Conservation (phyloP, 2,888 invertebrate species). For the Eudemis profundana region DNA sequence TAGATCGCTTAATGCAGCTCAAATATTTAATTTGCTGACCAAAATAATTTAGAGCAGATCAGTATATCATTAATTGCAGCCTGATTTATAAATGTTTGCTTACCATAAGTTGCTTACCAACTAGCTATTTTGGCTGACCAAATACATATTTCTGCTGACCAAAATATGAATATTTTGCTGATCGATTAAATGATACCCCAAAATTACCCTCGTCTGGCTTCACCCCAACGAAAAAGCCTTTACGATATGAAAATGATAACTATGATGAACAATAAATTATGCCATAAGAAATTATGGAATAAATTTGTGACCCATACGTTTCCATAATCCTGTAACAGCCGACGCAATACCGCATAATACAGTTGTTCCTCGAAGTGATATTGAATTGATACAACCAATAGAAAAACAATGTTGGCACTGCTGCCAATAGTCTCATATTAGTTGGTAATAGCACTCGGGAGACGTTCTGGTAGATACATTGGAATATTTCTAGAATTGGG, state of each 20-base stretch:
- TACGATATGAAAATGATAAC: not conserved
- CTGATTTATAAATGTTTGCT: too few relatives aligned
- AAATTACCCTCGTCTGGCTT: too few relatives aligned
- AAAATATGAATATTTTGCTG: too few relatives aligned
- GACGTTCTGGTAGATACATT: conserved; percentile 8
- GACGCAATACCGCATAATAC: not conserved
- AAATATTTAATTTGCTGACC: too few relatives aligned
- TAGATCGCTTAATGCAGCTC: too few relatives aligned
- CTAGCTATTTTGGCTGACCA: too few relatives aligned
- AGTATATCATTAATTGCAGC: too few relatives aligned
- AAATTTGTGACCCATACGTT: not conserved
- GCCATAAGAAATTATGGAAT: not conserved
- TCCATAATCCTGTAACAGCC: not conserved
- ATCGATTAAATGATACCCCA: too few relatives aligned
- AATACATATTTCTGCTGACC: too few relatives aligned
- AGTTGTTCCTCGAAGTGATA: conserved; percentile 1
- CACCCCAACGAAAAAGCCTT: too few relatives aligned
- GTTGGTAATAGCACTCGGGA: conserved; percentile 15
- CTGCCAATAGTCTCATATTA: conserved; percentile 22
- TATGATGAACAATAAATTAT: not conserved
- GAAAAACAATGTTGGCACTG: conserved; percentile 6
- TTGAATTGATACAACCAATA: conserved; percentile 13
- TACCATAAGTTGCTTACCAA: too few relatives aligned
- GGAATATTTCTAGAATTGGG: not conserved
- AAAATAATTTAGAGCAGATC: too few relatives aligned